These are phyloP conservation scores for Gastracanthus pulcherrimus DNA, from an alignment of 2,888 invertebrate genomes.

Conservation along the genomic window DNA sequence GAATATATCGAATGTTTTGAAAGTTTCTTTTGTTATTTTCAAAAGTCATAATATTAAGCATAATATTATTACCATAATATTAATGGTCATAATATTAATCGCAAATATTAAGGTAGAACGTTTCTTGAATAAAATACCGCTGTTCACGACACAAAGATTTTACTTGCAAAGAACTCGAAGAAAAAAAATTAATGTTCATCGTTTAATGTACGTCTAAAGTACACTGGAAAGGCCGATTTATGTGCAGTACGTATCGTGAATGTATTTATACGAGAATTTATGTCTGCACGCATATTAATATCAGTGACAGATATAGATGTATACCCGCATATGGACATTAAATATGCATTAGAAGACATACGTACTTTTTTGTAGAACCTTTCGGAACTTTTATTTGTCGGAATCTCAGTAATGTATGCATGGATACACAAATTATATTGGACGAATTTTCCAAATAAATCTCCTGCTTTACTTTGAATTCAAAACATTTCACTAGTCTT, in stretches of 20 bases:
- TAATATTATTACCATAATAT: too few relatives aligned
- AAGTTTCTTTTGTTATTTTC: too few relatives aligned
- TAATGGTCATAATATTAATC: too few relatives aligned
- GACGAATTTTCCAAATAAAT: too few relatives aligned
- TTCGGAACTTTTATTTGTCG: neutral
- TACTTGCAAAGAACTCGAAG: neutral
- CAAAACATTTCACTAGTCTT: too few relatives aligned
- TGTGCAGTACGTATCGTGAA: conserved; percentile 2
- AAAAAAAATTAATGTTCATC: neutral
- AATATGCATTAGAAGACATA: conserved; percentile 22
- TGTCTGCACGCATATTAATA: neutral
- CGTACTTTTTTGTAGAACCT: neutral
- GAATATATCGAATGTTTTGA: too few relatives aligned
- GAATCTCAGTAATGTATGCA: too few relatives aligned
- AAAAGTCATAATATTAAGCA: too few relatives aligned
- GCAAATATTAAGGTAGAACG: too few relatives aligned
- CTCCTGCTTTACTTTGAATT: too few relatives aligned
- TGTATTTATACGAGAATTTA: conserved; percentile 2
- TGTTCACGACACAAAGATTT: too few relatives aligned
- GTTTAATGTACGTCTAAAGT: neutral
- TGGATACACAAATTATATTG: too few relatives aligned
- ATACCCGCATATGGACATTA: neutral
- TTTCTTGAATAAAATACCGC: neutral
- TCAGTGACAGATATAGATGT: neutral
- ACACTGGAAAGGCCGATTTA: conserved; percentile 2